Evolutionary conservation across 1,140 invertebrate genomes (phyloP).

Genomic region (Arion vulgaris): DNA sequence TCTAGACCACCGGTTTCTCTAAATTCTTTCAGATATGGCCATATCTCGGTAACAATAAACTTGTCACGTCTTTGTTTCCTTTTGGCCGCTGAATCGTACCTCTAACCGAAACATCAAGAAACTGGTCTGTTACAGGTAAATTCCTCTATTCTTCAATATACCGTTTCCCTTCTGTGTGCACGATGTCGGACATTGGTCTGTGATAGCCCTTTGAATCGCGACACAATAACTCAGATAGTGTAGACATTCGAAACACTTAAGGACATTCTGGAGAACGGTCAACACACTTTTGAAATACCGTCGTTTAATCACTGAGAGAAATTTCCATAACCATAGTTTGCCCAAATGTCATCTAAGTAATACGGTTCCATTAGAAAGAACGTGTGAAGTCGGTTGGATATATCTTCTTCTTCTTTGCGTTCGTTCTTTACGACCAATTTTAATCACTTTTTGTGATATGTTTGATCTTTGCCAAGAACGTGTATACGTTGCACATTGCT

Average conservation of each 20-base stretch:
- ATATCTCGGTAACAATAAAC: too few species aligned
- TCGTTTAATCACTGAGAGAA: neutral
- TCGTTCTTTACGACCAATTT: too few species aligned
- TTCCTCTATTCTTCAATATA: neutral
- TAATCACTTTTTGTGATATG: too few species aligned
- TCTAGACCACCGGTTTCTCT: too few species aligned
- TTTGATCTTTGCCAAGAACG: too few species aligned
- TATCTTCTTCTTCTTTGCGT: too few species aligned
- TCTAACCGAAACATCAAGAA: neutral
- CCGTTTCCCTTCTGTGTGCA: neutral
- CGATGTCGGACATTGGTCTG: neutral
- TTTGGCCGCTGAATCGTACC: too few species aligned
- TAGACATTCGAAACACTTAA: neutral
- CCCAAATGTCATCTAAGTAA: neutral
- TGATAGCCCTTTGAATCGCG: neutral
- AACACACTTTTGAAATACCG: neutral
- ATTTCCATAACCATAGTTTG: neutral
- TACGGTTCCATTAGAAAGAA: neutral
- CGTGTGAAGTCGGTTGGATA: neutral
- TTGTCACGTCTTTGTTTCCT: neutral
- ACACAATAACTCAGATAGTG: neutral
- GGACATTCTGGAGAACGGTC: neutral
- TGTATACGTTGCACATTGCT: too few species aligned
- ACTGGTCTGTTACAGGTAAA: neutral
- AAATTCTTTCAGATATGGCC: too few species aligned